phyloP scores from a whole-genome alignment of 1,140 invertebrate species.

The Eulimnadia texana region DNA sequence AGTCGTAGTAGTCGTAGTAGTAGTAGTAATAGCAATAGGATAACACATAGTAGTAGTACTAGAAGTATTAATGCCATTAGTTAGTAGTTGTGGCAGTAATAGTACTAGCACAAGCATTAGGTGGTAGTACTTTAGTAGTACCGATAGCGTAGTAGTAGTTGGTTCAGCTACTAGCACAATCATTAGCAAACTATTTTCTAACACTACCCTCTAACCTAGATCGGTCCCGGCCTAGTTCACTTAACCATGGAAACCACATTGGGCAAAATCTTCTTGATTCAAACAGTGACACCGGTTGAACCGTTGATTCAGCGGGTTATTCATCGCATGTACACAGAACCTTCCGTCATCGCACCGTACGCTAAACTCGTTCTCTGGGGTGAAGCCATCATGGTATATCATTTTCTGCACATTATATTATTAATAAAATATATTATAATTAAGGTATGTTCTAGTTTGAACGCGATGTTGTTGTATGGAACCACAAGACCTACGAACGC shows the following conservation, averaged over 20 bases:
- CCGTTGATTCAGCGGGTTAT: slow-evolving; percentile 61
- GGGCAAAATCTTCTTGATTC: slow-evolving; percentile 51
- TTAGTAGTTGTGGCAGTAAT: too few species aligned
- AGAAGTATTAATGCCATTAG: too few species aligned
- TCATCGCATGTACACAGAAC: slow-evolving; percentile 53
- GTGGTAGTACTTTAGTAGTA: too few species aligned
- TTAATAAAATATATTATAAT: slow-evolving; percentile 25
- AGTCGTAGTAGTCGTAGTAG: too few species aligned
- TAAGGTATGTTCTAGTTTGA: slow-evolving; percentile 57
- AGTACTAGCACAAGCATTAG: too few species aligned
- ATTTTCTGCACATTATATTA: too few species aligned
- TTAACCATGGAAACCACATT: slow-evolving; percentile 38
- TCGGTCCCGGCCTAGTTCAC: slow-evolving; percentile 34
- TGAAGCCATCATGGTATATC: slow-evolving; percentile 66
- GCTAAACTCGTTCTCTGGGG: slow-evolving; percentile 49
- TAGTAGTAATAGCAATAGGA: too few species aligned
- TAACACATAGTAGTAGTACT: too few species aligned
- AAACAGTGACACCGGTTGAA: slow-evolving; percentile 61
- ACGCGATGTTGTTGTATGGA: slow-evolving; percentile 76
- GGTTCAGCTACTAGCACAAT: too few species aligned
- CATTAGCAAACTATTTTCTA: too few species aligned
- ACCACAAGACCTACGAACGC: slow-evolving; percentile 59
- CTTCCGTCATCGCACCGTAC: slow-evolving; percentile 40
- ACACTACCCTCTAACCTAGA: slow-evolving; percentile 24
- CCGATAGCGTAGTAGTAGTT: too few species aligned